phyloP scores from a whole-genome alignment of 2,888 invertebrate species.

The Marasmarcha lunaedactyla region DNA sequence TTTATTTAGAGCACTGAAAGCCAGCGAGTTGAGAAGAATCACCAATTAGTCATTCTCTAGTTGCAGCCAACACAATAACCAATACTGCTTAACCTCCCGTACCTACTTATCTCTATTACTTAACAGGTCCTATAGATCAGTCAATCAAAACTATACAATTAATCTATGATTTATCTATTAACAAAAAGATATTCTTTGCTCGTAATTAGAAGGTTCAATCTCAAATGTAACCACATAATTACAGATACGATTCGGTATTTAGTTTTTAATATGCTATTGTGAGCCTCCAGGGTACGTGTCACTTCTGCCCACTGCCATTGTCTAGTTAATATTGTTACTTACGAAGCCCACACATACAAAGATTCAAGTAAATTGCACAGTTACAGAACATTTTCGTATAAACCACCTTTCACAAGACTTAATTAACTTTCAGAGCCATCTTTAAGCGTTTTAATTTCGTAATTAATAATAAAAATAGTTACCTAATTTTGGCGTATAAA shows the following conservation, averaged over 20 bases:
- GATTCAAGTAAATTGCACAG: constrained; percentile 27
- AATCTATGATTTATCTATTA: too few relatives aligned
- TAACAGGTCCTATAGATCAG: constrained; percentile 3
- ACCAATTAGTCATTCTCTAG: constrained; percentile 32
- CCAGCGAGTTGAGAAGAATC: constrained; percentile 15
- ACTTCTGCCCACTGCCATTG: constrained; percentile 43
- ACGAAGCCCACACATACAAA: constrained; percentile 25
- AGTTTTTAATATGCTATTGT: constrained; percentile 30
- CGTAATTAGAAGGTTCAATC: too few relatives aligned
- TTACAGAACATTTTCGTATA: constrained; percentile 18
- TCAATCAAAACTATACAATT: too few relatives aligned
- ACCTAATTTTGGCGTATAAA: too few relatives aligned
- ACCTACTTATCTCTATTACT: constrained; percentile 19
- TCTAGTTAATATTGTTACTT: constrained; percentile 24
- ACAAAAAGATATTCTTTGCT: too few relatives aligned
- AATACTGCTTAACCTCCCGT: constrained; percentile 19
- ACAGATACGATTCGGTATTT: constrained; percentile 13
- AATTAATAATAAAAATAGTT: too few relatives aligned
- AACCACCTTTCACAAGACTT: constrained; percentile 16
- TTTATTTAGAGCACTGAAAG: too few relatives aligned
- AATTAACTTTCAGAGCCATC: constrained; percentile 1
- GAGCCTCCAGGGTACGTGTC: constrained; percentile 22
- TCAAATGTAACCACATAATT: not conserved
- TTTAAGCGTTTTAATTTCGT: not conserved
- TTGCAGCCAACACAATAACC: too few relatives aligned